These are phyloP conservation scores for Tinea pellionella DNA, from an alignment of 2,888 invertebrate genomes.

Conservation along the genomic window DNA sequence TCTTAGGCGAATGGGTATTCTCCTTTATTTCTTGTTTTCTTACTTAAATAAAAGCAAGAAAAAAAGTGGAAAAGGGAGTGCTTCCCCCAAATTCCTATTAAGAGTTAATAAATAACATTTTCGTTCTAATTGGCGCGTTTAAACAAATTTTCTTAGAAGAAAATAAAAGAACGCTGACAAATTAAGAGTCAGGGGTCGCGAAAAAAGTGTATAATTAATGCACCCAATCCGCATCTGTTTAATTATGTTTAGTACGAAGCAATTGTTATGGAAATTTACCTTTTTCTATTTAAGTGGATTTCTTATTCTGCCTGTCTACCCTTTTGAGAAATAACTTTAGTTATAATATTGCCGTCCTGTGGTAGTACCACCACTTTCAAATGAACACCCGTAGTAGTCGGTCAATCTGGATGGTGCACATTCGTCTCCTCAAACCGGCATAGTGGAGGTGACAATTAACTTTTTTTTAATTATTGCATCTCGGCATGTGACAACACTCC, in stretches of 20 bases:
- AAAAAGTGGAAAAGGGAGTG: conserved; percentile 19
- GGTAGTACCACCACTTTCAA: too few relatives aligned
- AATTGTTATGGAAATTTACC: conserved; percentile 24
- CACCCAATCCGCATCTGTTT: conserved; percentile 57
- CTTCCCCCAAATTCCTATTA: conserved; percentile 39
- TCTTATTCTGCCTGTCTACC: background rate
- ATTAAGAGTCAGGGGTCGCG: conserved; percentile 48
- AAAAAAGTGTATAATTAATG: conserved; percentile 59
- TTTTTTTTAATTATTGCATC: too few relatives aligned
- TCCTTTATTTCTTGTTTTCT: background rate
- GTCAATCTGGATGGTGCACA: too few relatives aligned
- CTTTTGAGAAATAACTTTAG: background rate
- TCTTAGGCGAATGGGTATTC: too few relatives aligned
- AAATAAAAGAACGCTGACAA: conserved; percentile 58
- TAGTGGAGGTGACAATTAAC: too few relatives aligned
- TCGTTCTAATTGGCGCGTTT: conserved; percentile 53
- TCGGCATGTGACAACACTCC: too few relatives aligned
- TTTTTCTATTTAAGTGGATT: conserved; percentile 14
- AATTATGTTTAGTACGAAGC: conserved; percentile 39
- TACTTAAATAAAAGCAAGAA: conserved; percentile 12
- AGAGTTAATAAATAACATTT: conserved; percentile 55
- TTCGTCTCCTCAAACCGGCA: too few relatives aligned
- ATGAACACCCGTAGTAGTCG: too few relatives aligned
- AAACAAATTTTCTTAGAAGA: conserved; percentile 31
- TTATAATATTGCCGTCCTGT: too few relatives aligned